Base-by-base conservation (phyloP, 1,140 invertebrate species). In the Habropoda laboriosa region DNA sequence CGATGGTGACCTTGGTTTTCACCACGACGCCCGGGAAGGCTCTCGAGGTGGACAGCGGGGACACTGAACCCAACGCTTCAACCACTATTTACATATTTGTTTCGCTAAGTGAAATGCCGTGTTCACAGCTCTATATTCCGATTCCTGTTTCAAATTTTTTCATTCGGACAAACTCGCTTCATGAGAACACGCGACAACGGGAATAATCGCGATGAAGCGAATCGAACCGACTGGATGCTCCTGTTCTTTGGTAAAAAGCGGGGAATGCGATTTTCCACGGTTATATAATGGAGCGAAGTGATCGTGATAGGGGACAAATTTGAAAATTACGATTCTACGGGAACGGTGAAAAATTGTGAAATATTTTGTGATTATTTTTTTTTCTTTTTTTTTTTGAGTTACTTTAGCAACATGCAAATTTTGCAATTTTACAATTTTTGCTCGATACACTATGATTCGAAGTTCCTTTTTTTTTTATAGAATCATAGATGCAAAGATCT, bases 91-190 rank as follows among this genome's bases (percentile, higher is more conserved):
- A 87, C 85, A 89, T 89, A 89, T 89, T 88, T 88, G 85, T 89
- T 87, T 89, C 83, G 74, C 81, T 88, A 88, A 89, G 87, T 89
- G 85, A 88, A 89, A 83, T 87, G 79, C 87, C 76, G 72, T 89
- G 87, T 89, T 74, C 57, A 45, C 45, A 35, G 78, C 32, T 82
- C 79, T 76, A 63, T 72, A 81, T 81, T 84, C 30, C 64, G 73
- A 77, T 75, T 79, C 53, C 51, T 47, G 71, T 83, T 75, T 67
- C 70, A 18, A 35, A 53, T 77, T 85, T 60, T 49, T 75, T 67
- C 38, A 42, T 67, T 30, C 30, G 61, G 32, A 55, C 47, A 63
- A 40, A 61, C 32, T 18, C 53, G 61, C 57, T 63, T 45, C 71
- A 13, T 45, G 40, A n/a, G 61, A 60, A 61, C 40, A 51, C n/a